These are phyloP conservation scores for Cryptotermes secundus DNA, from an alignment of 1,140 invertebrate genomes.

Conservation along the genomic window DNA sequence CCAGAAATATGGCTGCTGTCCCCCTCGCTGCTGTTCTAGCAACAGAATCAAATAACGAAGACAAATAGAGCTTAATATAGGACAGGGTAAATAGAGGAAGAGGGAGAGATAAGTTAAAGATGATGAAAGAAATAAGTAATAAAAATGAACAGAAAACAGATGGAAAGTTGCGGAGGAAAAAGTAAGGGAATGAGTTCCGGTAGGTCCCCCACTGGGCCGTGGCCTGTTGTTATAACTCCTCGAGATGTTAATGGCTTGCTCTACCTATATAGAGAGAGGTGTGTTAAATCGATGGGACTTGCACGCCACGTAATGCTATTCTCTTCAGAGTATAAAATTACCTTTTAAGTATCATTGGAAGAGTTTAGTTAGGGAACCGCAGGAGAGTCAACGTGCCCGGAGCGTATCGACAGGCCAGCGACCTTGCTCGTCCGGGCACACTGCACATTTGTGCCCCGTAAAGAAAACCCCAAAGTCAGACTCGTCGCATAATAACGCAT, in stretches of 20 bases:
- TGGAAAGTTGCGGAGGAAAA: background rate
- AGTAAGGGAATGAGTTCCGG: slow-evolving; percentile 2
- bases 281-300: slow-evolving; percentile 20
- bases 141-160: slow-evolving; percentile 7
- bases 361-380: background rate
- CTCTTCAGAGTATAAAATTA: background rate
- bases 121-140: background rate
- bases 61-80: slow-evolving; percentile 4
- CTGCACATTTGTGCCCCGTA: too few relatives aligned
- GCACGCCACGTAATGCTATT: background rate
- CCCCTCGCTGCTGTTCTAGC: background rate
- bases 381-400: background rate
- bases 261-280: slow-evolving; percentile 5
- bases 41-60: background rate
- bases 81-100: background rate
- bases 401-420: too few relatives aligned
- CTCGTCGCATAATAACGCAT: too few relatives aligned
- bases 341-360: background rate
- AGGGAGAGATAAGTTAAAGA: background rate
- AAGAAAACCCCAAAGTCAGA: too few relatives aligned
- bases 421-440: too few relatives aligned
- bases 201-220: background rate
- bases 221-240: background rate
- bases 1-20: slow-evolving; percentile 33
- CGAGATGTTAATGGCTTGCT: slow-evolving; percentile 25